Evolutionary conservation across 2,888 invertebrate genomes (phyloP), one percentile per base, ranked within the genome.

Genomic region (Nezara viridula): DNA sequence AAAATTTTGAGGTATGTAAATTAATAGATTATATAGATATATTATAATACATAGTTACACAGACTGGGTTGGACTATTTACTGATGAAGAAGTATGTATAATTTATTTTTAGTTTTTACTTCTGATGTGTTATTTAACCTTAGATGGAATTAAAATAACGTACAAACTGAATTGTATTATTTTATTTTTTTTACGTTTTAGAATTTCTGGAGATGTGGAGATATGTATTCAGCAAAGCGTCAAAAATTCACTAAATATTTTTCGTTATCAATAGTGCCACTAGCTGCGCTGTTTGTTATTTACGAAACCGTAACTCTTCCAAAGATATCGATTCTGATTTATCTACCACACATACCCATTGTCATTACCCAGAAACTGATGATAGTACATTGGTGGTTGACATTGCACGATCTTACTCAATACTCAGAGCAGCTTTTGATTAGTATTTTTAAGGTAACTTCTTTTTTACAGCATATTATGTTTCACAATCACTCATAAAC

Each of bases 1-100:
- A n/a, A n/a, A n/a, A 44, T 44, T 81, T 81, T 32, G 81, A 81
- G 81, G 81, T 81, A 19, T 24, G 44, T 77, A 24, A 27, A 60
- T 60, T 3, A n/a, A 55, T 9, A 60, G 9, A 6, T 24, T 52
- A 52, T 52, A 6, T 24, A 24, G 2, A 9, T 52, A 7, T 52
- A 52, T 52, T 52, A 24, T 52, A 7, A 52, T 52, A 24, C 5
- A 52, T 9, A 19, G 6, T 19, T 21, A 50, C 2, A 5, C 19
- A 19, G 14, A 19, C 19, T 50, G 14, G 5, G 14, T 19, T 50
- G 19, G 19, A 14, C 6, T 50, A 50, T 50, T 47, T 9, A n/a
- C n/a, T n/a, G n/a, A n/a, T n/a, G n/a, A n/a, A n/a, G n/a, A n/a
- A n/a, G n/a, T n/a, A n/a, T n/a, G n/a, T n/a, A n/a, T n/a, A n/a